Evolutionary conservation across 2,113 vertebrate species (phyloP).

Genomic region (Istiophorus platypterus): DNA sequence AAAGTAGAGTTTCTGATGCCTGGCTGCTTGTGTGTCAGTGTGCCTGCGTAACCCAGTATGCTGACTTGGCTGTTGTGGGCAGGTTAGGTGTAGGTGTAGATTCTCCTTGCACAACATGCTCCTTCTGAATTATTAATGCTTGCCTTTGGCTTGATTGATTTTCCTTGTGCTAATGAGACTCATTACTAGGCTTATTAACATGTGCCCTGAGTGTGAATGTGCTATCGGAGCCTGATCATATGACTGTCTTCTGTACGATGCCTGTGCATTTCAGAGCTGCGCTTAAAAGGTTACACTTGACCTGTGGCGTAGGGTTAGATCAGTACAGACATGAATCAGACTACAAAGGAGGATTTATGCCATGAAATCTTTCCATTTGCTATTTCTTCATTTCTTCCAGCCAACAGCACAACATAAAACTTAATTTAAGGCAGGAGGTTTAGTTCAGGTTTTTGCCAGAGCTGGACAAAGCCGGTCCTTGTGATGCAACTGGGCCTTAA

Average conservation of each 20-base stretch:
- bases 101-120: conserved; percentile 61
- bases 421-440: conserved; percentile 35
- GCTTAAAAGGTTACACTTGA: conserved; percentile 63
- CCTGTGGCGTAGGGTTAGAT: conserved; percentile 37
- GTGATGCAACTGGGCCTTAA: conserved; percentile 48
- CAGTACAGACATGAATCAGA: conserved; percentile 22
- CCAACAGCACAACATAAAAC: conserved; percentile 37
- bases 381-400: conserved; percentile 54
- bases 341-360: conserved; percentile 39
- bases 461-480: conserved; percentile 73
- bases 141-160: conserved; percentile 81
- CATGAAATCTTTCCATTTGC: conserved; percentile 19
- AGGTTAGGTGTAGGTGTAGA: conserved; percentile 39
- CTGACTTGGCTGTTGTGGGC: conserved; percentile 49
- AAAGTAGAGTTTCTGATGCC: conserved; percentile 26
- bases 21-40: conserved; percentile 34
- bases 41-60: conserved; percentile 54
- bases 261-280: conserved; percentile 21
- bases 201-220: conserved; percentile 58
- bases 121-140: conserved; percentile 81
- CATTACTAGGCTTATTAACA: conserved; percentile 84
- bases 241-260: conserved; percentile 53
- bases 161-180: conserved; percentile 84
- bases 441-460: conserved; percentile 45
- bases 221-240: conserved; percentile 71